Evolutionary conservation across 2,888 invertebrate species (phyloP), one percentile per base, ranked within the genome.

Genomic region (Ormyrus nitidulus): DNA sequence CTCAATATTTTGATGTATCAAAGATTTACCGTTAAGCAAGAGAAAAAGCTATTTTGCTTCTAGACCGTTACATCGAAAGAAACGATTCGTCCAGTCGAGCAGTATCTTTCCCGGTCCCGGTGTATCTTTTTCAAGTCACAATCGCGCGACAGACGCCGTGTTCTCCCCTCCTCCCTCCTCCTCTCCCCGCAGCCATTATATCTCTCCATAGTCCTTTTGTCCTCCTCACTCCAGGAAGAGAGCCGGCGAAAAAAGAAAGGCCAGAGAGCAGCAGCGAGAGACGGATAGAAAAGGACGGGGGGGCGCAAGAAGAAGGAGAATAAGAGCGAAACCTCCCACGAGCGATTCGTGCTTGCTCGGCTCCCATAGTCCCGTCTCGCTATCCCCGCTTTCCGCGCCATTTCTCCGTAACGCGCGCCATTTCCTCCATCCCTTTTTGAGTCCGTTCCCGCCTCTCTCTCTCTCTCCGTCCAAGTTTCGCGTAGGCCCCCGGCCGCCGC

Each of bases 381-480:
- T 90, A 90, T 90, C 90, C 90, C 88, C 86, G 87, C 87, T 90
- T 90, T 90, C 90, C 90, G 88, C 90, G 88, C 90, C 90, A 90
- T 90, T 90, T 90, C 90, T 86, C 87, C 87, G 87, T 90, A 90
- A 90, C 89, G 90, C 87, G 88, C 89, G 86, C 90, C 90, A 90
- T 90, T 90, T 90, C 90, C 89, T 90, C 88, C 86, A 87, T 85
- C 88, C 85, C 86, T 85, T 86, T 85, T 82, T 80, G 77, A 85
- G 81, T 86, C 85, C 85, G 83, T 74, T 80, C 83, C 83, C 79
- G 83, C 59, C 46, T 51, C 62, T 56, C 11, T 46, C 49, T 51
- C 46, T 48, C 19, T 61, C 61, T 34, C 19, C 5, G 61, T 49
- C 59, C 6, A 34, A 34, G 34, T 34, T 34, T 34, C 34, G 34